A percentile compares a stretch with the other conserved stretches of the same genome.
Conservation (phyloP, 2,113 vertebrate genomes). For the Toxotes chatareus region DNA sequence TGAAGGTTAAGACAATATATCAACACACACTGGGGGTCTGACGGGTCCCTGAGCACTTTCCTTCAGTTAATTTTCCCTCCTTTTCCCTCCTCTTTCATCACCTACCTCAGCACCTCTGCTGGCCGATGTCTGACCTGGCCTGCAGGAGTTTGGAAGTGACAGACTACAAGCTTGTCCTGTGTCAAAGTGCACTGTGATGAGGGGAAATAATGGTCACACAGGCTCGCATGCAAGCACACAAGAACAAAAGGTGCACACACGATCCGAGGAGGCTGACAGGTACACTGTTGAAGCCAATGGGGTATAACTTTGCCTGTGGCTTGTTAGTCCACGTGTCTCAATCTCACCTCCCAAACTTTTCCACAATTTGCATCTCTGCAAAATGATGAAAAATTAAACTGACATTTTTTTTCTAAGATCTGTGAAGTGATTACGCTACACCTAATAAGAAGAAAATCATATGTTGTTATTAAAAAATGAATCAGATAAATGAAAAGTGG, state of each 20-base stretch:
- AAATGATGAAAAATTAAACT: not conserved
- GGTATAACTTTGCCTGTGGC: not conserved
- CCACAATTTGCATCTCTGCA: not conserved
- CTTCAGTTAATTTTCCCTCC: constrained; percentile 42
- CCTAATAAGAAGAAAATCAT: not conserved
- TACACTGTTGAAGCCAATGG: not conserved
- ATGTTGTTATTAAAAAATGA: not conserved
- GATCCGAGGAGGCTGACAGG: not conserved
- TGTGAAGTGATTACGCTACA: no score
- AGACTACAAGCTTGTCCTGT: constrained; percentile 60
- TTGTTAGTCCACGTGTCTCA: constrained; percentile 1
- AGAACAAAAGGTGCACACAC: not conserved
- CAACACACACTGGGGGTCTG: constrained; percentile 56
- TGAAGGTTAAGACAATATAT: constrained; percentile 64
- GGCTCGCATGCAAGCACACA: not conserved
- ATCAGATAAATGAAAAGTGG: not conserved
- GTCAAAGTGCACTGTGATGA: constrained; percentile 44
- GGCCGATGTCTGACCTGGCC: constrained; percentile 60
- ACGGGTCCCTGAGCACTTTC: constrained; percentile 51
- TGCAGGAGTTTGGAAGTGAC: constrained; percentile 55
- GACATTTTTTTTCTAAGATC: not conserved
- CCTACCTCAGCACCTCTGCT: constrained; percentile 40
- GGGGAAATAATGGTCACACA: constrained; percentile 20
- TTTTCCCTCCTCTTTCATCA: constrained; percentile 59
- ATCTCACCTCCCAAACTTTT: not conserved